A percentile compares a stretch with the other conserved stretches of the same genome.
Conservation (phyloP, 2,888 invertebrate species). For the Diplolepis rosae region DNA sequence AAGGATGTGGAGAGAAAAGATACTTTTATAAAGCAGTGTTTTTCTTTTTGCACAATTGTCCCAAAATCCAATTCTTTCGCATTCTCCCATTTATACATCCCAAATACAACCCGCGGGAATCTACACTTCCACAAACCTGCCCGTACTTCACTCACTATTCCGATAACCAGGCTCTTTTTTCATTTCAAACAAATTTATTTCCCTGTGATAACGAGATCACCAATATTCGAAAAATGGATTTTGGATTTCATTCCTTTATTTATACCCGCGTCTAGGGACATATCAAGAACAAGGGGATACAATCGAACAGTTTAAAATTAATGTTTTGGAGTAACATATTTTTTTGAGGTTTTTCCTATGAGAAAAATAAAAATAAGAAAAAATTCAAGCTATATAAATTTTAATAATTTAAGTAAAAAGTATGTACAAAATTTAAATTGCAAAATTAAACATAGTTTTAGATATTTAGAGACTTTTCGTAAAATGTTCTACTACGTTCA, state of each 20-base stretch:
- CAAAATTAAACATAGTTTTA: too few relatives aligned
- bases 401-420: too few relatives aligned
- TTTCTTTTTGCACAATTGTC: slow-evolving; percentile 46
- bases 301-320: too few relatives aligned
- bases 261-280: too few relatives aligned
- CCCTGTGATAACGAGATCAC: slow-evolving; percentile 75
- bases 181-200: slow-evolving; percentile 60
- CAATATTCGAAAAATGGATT: slow-evolving; percentile 65
- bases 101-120: slow-evolving; percentile 2
- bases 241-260: not conserved
- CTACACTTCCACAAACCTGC: not conserved
- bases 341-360: too few relatives aligned
- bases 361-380: too few relatives aligned
- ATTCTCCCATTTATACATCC: slow-evolving; percentile 24
- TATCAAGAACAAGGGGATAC: too few relatives aligned
- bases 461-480: too few relatives aligned
- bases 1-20: slow-evolving; percentile 37
- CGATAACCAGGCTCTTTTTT: slow-evolving; percentile 20
- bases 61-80: slow-evolving; percentile 46
- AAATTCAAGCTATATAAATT: too few relatives aligned
- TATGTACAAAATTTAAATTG: too few relatives aligned
- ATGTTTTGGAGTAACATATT: too few relatives aligned
- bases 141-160: slow-evolving; percentile 15
- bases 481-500: too few relatives aligned
- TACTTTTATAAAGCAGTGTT: slow-evolving; percentile 51